Evolutionary conservation across 2,113 vertebrate genomes (phyloP).

Genomic region (Anoplopoma fimbria): DNA sequence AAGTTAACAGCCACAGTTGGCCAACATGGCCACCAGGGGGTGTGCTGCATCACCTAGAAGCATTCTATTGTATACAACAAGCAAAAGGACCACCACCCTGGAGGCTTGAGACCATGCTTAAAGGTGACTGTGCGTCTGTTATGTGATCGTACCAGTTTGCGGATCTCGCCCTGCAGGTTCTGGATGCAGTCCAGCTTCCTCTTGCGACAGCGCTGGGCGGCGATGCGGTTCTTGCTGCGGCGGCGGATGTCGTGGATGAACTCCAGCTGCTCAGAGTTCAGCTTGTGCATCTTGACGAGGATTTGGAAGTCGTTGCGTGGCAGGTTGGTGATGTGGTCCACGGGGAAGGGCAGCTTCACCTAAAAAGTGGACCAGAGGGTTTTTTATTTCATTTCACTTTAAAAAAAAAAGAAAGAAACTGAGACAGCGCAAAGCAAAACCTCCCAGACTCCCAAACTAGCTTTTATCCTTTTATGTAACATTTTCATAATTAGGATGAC

Average conservation of each 20-base stretch:
- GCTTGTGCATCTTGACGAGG: conserved; percentile 98
- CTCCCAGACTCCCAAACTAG: too few species aligned
- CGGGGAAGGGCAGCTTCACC: conserved; percentile 96
- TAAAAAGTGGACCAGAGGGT: conserved; percentile 58
- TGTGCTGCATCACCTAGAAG: neutral
- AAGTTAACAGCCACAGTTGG: neutral
- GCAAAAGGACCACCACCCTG: neutral
- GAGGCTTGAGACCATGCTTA: too few species aligned
- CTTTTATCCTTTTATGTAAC: too few species aligned
- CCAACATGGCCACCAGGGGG: neutral
- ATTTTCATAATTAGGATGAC: too few species aligned
- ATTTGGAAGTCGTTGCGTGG: conserved; percentile 98
- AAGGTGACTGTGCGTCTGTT: too few species aligned
- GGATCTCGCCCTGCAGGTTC: conserved; percentile 95
- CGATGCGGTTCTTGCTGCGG: conserved; percentile 96
- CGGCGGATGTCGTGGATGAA: conserved; percentile 94
- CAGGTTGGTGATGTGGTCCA: conserved; percentile 97
- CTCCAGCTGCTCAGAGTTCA: conserved; percentile 95
- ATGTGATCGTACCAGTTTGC: conserved; percentile 86
- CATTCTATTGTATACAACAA: neutral
- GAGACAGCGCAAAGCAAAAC: too few species aligned
- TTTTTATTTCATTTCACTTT: neutral
- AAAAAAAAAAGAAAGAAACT: too few species aligned
- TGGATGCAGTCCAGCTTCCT: conserved; percentile 98
- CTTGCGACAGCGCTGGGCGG: conserved; percentile 95